A percentile compares a stretch with the other conserved stretches of the same genome.
These are phyloP conservation scores for Drosophila eugracilis DNA, from an alignment of 1,140 invertebrate genomes.

Conservation along the genomic window DNA sequence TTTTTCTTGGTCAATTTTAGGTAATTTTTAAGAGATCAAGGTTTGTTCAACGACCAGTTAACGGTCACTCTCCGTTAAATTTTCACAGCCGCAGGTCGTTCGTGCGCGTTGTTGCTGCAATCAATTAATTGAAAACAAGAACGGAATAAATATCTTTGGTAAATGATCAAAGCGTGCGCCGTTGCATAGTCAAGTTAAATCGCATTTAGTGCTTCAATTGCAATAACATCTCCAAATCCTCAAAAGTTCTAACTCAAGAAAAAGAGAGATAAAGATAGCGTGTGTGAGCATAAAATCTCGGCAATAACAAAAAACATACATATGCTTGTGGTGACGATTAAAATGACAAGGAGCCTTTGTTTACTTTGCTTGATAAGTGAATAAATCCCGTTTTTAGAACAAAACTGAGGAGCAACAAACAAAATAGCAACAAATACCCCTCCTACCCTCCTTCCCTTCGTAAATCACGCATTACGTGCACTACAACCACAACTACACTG, in stretches of 20 bases:
- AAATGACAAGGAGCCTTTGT: slow-evolving; percentile 27
- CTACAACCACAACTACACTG: too few relatives aligned
- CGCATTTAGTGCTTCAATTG: slow-evolving; percentile 3
- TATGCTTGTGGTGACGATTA: slow-evolving; percentile 52
- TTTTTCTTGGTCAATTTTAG: too few relatives aligned
- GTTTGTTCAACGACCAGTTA: too few relatives aligned
- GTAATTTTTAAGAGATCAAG: too few relatives aligned
- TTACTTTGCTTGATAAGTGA: slow-evolving; percentile 21
- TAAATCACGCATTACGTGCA: slow-evolving; percentile 52
- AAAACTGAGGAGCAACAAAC: slow-evolving; percentile 41
- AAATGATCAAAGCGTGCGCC: slow-evolving; percentile 15
- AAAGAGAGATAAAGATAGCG: slow-evolving; percentile 19
- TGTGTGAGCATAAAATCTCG: slow-evolving; percentile 74
- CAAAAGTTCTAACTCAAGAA: slow-evolving; percentile 31
- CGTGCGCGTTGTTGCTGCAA: slow-evolving; percentile 22
- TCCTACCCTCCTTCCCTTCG: not conserved
- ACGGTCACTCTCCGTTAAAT: slow-evolving; percentile 17
- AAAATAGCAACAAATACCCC: slow-evolving; percentile 47
- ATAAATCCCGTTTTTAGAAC: slow-evolving; percentile 23
- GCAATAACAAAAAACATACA: slow-evolving; percentile 77
- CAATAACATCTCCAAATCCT: slow-evolving; percentile 14
- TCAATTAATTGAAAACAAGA: slow-evolving; percentile 61
- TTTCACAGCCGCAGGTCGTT: slow-evolving; percentile 26
- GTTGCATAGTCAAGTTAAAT: slow-evolving; percentile 6
- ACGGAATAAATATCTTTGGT: slow-evolving; percentile 42